A percentile compares a stretch with the other conserved stretches of the same genome.
These are phyloP conservation scores for Eriocheir sinensis DNA, from an alignment of 1,140 invertebrate genomes.

Conservation along the genomic window DNA sequence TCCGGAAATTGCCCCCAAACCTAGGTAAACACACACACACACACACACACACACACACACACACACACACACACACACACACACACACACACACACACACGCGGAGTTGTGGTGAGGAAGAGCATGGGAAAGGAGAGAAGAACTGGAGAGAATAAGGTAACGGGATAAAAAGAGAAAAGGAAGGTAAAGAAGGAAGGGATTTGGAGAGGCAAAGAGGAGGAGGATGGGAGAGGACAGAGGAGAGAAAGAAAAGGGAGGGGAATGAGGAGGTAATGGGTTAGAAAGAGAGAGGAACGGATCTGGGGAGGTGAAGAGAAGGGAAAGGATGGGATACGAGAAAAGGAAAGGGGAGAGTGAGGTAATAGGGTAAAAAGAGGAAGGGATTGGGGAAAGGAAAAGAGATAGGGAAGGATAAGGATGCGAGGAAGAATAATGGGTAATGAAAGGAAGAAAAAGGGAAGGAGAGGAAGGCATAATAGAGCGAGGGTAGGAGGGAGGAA, in stretches of 20 bases:
- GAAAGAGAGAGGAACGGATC: background rate
- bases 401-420: background rate
- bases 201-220: background rate
- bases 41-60: no score
- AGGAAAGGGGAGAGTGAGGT: background rate
- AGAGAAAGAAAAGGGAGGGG: background rate
- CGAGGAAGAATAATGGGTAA: background rate
- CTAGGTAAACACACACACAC: no score
- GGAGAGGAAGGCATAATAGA: background rate
- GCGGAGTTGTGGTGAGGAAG: no score
- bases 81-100: no score
- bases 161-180: background rate
- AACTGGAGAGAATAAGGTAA: background rate
- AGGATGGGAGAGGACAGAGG: background rate
- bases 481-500: background rate
- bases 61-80: no score
- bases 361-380: slow-evolving; percentile 6
- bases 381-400: background rate
- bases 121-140: background rate
- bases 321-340: no score
- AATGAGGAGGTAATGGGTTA: background rate
- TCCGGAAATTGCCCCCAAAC: no score
- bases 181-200: background rate
- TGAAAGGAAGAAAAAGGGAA: background rate
- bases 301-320: background rate